Evolutionary conservation across 2,797 vertebrate species (phyloP), one percentile per base, ranked within the genome.

Genomic region (Delichon dasypus): DNA sequence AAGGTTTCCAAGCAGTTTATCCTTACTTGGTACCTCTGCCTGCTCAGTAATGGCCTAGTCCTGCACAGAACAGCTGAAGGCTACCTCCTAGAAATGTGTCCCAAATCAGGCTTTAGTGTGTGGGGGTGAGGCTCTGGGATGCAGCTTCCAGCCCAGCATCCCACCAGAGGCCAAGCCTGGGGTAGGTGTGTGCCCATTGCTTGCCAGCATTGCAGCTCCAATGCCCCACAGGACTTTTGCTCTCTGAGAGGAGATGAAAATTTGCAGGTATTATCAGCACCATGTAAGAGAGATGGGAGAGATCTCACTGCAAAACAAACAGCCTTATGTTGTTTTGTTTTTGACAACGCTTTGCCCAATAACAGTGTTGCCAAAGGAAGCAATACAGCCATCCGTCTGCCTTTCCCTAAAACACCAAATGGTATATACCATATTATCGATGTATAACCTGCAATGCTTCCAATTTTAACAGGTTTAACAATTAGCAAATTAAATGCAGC

Each of bases 391-490:
- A 75, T 90, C 86, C 89, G 38, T 94, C 94, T 95, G 82, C 84
- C 81, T 85, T 90, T 90, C 71, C 73, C 83, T 83, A 58, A 78
- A 90, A 92, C 75, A 89, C 86, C 86, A 85, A 88, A 64, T 50
- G 29, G 64, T 77, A 65, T 73, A 83, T 36, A 67, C 68, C 45
- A 13, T 72, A 30, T 92, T 90, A 92, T 93, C 72, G 0, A 86
- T 61, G 68, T 77, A 72, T 88, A 92, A 87, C 85, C 94, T 90
- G 80, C 90, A 79, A 50, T 22, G 90, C 88, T 94, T 95, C 95
- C 95, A 94, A 90, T 90, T 93, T 71, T 93, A 91, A 92, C 77
- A 83, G 89, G 74, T 91, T 95, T 95, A 91, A 94, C 94, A 91
- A 94, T 94, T 96, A 94, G 86, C 3, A 4, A 90, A 93, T 88